Evolutionary conservation across 2,888 invertebrate genomes (phyloP), one percentile per base, ranked within the genome.

Genomic region (Dryomyza anilis): DNA sequence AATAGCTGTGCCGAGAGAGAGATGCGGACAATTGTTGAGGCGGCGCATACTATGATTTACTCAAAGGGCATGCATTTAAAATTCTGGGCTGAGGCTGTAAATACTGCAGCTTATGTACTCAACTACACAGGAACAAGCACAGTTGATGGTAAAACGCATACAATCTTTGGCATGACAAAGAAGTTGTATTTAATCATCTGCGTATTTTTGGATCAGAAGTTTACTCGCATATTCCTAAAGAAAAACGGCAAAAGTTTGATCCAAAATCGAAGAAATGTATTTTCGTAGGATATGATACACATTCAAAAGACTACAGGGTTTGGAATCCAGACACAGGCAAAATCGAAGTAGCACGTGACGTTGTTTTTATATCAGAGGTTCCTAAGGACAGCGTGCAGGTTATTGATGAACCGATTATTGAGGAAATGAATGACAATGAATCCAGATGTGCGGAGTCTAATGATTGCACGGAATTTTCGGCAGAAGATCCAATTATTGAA

Each of bases 61-160:
- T 61, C 63, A 10, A 70, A 66, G 66, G 72, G 71, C 0, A 43
- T 78, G 8, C 50, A 65, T 30, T 60, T 70, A 29, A 69, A 71
- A n/a, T 69, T 79, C 7, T 82, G 80, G 81, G 80, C 79, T 4
- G 81, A 83, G 69, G 81, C 81, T 3, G 73, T 80, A 0, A 72
- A 75, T 6, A 77, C 74, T 60, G 78, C 78, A 14, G 73, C 74
- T 1, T 80, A 76, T 64, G 63, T 79, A 29, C 66, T 81, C 3
- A 81, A 81, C 59, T 67, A 78, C 48, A 78, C 68, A 2, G 74
- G 72, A 43, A 68, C 69, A 12, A 73, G 69, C 39, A 46, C 68
- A 21, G 66, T 66, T 4, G 59, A 68, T 19, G 56, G 65, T n/a
- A 74, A 72, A 65, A 71, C 74, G 53, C 75, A 29, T 73, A 67